Evolutionary conservation across 2,113 vertebrate species (phyloP).

Genomic region (Turnix velox): DNA sequence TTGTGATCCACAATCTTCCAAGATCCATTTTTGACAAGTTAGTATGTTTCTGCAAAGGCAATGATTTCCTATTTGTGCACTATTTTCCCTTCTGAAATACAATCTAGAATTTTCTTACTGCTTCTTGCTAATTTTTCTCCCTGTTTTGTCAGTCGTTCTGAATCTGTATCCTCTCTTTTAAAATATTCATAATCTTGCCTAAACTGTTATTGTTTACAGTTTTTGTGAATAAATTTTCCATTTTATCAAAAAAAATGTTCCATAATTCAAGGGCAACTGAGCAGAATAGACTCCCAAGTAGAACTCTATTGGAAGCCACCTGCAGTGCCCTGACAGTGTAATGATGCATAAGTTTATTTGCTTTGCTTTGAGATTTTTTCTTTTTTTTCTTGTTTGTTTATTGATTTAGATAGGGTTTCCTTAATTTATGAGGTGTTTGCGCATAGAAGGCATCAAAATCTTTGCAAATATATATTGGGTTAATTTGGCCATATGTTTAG

Average conservation of each 20-base stretch:
- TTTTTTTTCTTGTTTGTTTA: not conserved
- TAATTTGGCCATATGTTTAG: not conserved
- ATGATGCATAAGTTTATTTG: not conserved
- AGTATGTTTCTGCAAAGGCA: not conserved
- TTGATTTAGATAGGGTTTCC: not conserved
- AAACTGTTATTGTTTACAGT: not conserved
- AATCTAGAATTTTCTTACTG: not conserved
- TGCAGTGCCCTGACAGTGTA: not conserved
- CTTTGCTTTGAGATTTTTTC: not conserved
- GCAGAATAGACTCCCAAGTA: not conserved
- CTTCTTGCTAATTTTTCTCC: not conserved
- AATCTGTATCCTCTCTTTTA: not conserved
- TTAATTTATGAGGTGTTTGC: not conserved
- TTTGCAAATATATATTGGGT: not conserved
- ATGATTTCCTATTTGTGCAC: not conserved
- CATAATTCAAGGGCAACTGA: not conserved
- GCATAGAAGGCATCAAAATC: not conserved
- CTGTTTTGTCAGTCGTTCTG: not conserved
- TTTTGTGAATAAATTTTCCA: not conserved
- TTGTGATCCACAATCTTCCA: not conserved
- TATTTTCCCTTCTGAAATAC: not conserved
- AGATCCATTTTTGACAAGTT: not conserved
- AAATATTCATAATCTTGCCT: not conserved
- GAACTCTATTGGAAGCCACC: not conserved
- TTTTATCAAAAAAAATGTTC: not conserved